A percentile compares a stretch with the other conserved stretches of the same genome.
Conservation (phyloP, 2,797 vertebrate species). For the Phyllotis vaccarum region DNA sequence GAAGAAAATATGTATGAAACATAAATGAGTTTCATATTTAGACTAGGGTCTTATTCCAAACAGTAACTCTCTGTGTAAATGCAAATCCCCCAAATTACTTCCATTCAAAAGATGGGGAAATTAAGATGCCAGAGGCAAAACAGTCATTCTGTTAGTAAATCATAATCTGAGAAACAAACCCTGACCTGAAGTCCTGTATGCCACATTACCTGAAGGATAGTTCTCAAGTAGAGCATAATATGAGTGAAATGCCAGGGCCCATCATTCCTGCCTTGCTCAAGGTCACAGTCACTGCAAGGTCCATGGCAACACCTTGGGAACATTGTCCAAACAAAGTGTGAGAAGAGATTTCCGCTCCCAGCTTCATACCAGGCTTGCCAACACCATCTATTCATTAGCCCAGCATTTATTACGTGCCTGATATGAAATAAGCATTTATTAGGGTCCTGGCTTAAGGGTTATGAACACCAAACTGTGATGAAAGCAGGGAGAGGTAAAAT, state of each 20-base stretch:
- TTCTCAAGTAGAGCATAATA: background rate
- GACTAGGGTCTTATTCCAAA: background rate
- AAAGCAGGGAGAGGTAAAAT: constrained; percentile 42
- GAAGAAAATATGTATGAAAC: background rate
- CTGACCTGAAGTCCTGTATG: background rate
- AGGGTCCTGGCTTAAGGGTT: constrained; percentile 35
- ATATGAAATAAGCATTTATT: constrained; percentile 58
- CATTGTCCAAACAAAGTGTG: background rate
- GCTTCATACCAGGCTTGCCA: background rate
- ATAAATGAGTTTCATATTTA: background rate
- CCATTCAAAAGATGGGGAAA: background rate
- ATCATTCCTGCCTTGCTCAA: background rate
- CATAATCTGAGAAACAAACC: background rate
- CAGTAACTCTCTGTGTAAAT: background rate
- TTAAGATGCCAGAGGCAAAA: background rate
- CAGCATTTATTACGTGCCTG: constrained; percentile 18
- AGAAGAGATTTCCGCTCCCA: background rate
- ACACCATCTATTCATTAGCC: constrained; percentile 1
- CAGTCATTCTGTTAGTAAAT: background rate
- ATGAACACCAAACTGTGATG: constrained; percentile 71
- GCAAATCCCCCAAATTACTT: background rate
- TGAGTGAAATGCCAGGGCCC: background rate
- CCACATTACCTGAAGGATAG: background rate
- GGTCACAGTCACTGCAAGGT: background rate
- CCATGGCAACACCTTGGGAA: background rate